Evolutionary conservation across 1,140 invertebrate species (phyloP).

Genomic region (Platyura marginata): DNA sequence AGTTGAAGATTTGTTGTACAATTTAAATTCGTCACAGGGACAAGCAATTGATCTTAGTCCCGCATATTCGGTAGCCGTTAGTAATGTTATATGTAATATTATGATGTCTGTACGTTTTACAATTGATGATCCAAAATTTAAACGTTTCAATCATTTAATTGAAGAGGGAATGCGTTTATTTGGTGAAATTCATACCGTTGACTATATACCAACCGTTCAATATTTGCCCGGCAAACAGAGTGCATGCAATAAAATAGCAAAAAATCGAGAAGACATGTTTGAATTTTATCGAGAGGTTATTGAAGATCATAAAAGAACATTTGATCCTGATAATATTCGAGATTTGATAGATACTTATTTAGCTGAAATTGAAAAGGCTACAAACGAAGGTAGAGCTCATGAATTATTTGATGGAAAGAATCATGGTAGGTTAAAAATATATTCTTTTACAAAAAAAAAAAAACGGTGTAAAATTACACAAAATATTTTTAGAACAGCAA

Average conservation of each 20-base stretch:
- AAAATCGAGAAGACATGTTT: constrained; percentile 68
- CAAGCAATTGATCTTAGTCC: constrained; percentile 48
- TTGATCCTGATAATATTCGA: constrained; percentile 54
- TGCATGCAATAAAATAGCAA: constrained; percentile 53
- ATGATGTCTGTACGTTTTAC: constrained; percentile 76
- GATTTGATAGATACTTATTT: constrained; percentile 78
- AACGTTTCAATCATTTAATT: constrained; percentile 60
- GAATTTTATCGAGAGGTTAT: constrained; percentile 67
- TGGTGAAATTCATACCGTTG: constrained; percentile 52
- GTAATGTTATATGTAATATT: constrained; percentile 81
- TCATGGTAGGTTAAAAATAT: constrained; percentile 13
- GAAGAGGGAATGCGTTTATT: constrained; percentile 80
- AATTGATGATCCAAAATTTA: constrained; percentile 53
- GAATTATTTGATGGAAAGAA: constrained; percentile 60
- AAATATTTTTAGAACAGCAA: constrained; percentile 49
- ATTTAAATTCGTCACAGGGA: constrained; percentile 36
- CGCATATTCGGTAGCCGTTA: constrained; percentile 57
- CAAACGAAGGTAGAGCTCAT: constrained; percentile 46
- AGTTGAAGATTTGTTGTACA: constrained; percentile 49
- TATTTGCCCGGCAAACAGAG: constrained; percentile 55
- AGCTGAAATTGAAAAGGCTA: constrained; percentile 62
- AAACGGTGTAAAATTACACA: too few relatives aligned
- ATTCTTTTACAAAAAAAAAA: constrained; percentile 9
- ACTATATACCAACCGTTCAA: constrained; percentile 38
- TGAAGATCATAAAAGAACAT: constrained; percentile 54